phyloP scores from a whole-genome alignment of 2,797 vertebrate genomes.

The Myiotriccus ornatus region DNA sequence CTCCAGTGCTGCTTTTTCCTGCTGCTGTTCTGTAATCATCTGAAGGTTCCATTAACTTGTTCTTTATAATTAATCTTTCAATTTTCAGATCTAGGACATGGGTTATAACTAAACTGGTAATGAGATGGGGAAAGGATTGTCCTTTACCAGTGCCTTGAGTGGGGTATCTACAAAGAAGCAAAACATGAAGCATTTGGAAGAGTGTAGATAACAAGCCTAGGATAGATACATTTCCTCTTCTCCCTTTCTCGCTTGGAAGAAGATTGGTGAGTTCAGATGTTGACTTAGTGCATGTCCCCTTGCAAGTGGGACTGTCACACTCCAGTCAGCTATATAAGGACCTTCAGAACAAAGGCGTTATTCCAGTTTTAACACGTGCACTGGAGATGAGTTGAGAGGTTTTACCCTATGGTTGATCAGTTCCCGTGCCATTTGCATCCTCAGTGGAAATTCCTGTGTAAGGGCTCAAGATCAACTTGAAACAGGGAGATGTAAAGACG shows the following conservation, averaged over 20 bases:
- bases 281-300: rapidly evolving
- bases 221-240: background rate
- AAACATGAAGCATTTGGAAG: background rate
- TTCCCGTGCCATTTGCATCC: background rate
- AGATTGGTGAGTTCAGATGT: background rate
- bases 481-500: background rate
- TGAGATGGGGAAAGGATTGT: background rate
- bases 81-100: background rate
- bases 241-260: background rate
- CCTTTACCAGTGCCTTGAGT: background rate
- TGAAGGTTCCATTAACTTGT: background rate
- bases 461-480: background rate
- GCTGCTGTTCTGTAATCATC: background rate
- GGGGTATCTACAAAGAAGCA: background rate
- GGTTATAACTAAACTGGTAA: background rate
- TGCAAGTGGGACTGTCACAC: background rate
- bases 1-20: background rate
- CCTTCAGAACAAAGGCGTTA: background rate
- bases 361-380: rapidly evolving
- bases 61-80: background rate
- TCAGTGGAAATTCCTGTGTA: background rate
- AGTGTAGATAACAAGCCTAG: background rate
- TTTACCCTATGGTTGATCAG: background rate
- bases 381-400: background rate
- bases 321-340: background rate